Conservation (phyloP, 1,140 invertebrate species). For the Yoshiicerus persimilis region DNA sequence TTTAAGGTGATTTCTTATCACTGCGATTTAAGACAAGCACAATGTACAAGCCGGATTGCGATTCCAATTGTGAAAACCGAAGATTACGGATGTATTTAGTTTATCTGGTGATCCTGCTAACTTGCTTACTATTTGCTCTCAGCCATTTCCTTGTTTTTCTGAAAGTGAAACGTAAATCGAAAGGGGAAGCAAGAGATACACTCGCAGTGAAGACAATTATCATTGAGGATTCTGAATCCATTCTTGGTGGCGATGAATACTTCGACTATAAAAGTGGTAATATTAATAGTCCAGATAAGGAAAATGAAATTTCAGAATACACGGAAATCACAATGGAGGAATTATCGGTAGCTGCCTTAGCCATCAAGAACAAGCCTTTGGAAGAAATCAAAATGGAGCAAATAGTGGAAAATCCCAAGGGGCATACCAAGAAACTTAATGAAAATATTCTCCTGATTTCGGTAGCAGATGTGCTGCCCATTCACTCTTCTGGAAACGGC, state of each 20-base stretch:
- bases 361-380: background rate
- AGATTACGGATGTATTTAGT: background rate
- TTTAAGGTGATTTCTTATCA: background rate
- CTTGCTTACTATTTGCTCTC: background rate
- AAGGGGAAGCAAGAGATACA: background rate
- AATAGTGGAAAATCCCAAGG: background rate
- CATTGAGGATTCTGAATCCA: background rate
- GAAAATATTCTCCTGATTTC: background rate
- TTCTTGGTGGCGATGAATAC: background rate
- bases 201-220: background rate
- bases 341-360: background rate
- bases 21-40: background rate
- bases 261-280: background rate
- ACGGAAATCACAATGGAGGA: background rate
- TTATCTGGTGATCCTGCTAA: background rate
- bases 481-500: background rate
- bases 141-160: background rate
- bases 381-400: background rate
- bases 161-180: background rate
- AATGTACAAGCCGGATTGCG: background rate
- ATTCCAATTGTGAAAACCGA: background rate
- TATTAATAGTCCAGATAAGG: background rate
- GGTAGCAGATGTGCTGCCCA: background rate
- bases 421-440: background rate
- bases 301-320: background rate